phyloP scores from a whole-genome alignment of 2,113 vertebrate genomes.

The Numida meleagris region DNA sequence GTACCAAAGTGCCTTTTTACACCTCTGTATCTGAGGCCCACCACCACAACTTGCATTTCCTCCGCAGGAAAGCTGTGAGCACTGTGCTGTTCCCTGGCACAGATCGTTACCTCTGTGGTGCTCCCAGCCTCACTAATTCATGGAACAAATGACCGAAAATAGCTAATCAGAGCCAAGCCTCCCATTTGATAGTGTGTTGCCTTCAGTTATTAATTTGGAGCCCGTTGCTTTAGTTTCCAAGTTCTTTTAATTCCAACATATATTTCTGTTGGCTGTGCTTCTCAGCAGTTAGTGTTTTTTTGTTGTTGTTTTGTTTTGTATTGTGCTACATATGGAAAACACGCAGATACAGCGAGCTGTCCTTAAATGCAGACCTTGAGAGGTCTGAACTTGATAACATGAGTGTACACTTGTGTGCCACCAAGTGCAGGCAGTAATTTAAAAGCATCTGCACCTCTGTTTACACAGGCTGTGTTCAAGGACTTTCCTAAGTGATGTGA shows the following conservation, averaged over 20 bases:
- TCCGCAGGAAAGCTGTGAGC: not conserved
- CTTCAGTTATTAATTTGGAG: not conserved
- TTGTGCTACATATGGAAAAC: not conserved
- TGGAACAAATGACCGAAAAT: not conserved
- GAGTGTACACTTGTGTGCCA: not conserved
- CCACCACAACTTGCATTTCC: not conserved
- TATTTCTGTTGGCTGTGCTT: not conserved
- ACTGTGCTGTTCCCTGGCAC: not conserved
- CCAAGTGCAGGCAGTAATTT: not conserved
- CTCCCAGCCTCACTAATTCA: not conserved
- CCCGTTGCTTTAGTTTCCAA: not conserved
- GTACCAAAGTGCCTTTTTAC: accelerated
- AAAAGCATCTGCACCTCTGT: not conserved
- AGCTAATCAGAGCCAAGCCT: not conserved
- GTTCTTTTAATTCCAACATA: not conserved
- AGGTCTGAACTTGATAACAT: not conserved
- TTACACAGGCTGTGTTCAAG: not conserved
- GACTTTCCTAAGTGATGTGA: not conserved
- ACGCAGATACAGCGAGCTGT: not conserved
- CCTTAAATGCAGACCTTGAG: constrained; percentile 3
- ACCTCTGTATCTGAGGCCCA: accelerated
- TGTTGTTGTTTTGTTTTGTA: not conserved
- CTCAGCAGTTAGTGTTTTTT: not conserved
- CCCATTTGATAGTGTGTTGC: not conserved
- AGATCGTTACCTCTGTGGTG: not conserved